Evolutionary conservation across 2,113 vertebrate genomes (phyloP).

Genomic region (Mastomys coucha): DNA sequence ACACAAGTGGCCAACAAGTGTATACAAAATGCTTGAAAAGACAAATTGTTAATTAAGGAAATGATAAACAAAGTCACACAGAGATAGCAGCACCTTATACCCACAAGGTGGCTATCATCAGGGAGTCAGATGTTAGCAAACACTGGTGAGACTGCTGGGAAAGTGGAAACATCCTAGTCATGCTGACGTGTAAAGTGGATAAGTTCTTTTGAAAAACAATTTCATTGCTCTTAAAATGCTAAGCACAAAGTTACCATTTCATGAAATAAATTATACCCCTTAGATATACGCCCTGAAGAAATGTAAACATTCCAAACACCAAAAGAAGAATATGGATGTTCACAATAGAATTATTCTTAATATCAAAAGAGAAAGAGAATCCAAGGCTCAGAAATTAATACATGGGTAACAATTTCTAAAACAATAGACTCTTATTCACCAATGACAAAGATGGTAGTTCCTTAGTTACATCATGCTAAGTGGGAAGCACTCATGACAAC

Average conservation of each 20-base stretch:
- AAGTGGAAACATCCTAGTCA: neutral
- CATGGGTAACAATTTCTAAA: neutral
- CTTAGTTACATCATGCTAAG: neutral
- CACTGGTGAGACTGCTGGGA: neutral
- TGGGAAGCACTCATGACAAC: neutral
- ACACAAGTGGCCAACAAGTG: constrained; percentile 6
- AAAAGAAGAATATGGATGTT: neutral
- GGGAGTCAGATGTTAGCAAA: neutral
- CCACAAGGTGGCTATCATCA: neutral
- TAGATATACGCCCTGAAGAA: neutral
- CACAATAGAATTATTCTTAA: neutral
- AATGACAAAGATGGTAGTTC: neutral
- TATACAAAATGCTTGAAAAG: constrained; percentile 26
- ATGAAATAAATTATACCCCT: neutral
- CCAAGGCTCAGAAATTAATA: neutral
- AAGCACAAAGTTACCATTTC: neutral
- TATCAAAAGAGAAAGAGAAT: neutral
- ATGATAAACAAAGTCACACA: neutral
- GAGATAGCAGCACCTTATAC: neutral
- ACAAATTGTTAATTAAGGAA: neutral
- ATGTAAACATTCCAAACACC: neutral
- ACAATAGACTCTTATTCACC: neutral
- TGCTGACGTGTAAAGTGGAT: neutral
- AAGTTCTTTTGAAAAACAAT: neutral
- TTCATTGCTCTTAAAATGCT: neutral